Evolutionary conservation across 2,888 invertebrate genomes (phyloP).

Genomic region (Bembecia ichneumoniformis): DNA sequence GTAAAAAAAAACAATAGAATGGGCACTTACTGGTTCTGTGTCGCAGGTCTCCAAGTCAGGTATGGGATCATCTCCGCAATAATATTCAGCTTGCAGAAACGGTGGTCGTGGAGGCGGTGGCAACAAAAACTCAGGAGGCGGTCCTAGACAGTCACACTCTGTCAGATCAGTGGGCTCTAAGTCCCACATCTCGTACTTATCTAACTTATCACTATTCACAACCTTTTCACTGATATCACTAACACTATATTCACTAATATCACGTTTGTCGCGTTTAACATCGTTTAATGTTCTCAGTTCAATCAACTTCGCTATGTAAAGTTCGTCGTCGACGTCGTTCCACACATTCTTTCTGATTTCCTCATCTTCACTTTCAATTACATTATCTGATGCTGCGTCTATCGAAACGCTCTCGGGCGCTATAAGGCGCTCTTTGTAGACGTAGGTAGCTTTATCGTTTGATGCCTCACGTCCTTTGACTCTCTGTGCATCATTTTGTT

Average conservation of each 20-base stretch:
- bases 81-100: slow-evolving; percentile 77
- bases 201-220: slow-evolving; percentile 72
- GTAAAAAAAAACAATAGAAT: no score
- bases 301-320: slow-evolving; percentile 63
- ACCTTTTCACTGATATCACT: slow-evolving; percentile 65
- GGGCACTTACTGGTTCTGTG: slow-evolving; percentile 79
- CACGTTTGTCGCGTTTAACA: slow-evolving; percentile 63
- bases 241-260: slow-evolving; percentile 55
- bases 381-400: slow-evolving; percentile 18
- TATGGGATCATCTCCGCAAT: slow-evolving; percentile 80
- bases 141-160: slow-evolving; percentile 83
- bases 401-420: slow-evolving; percentile 27
- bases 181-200: slow-evolving; percentile 78
- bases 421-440: slow-evolving; percentile 34
- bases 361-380: slow-evolving; percentile 31
- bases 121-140: slow-evolving; percentile 80
- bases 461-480: not conserved
- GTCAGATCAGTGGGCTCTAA: slow-evolving; percentile 78
- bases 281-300: slow-evolving; percentile 59
- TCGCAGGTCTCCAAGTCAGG: slow-evolving; percentile 82
- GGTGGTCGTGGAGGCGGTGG: slow-evolving; percentile 83
- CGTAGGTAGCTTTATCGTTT: not conserved
- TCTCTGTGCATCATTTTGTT: not conserved
- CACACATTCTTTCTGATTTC: slow-evolving; percentile 59
- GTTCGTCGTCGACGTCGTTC: slow-evolving; percentile 65